Evolutionary conservation across 2,797 vertebrate species (phyloP), one percentile per base, ranked within the genome.

Genomic region (Chloroceryle inda): DNA sequence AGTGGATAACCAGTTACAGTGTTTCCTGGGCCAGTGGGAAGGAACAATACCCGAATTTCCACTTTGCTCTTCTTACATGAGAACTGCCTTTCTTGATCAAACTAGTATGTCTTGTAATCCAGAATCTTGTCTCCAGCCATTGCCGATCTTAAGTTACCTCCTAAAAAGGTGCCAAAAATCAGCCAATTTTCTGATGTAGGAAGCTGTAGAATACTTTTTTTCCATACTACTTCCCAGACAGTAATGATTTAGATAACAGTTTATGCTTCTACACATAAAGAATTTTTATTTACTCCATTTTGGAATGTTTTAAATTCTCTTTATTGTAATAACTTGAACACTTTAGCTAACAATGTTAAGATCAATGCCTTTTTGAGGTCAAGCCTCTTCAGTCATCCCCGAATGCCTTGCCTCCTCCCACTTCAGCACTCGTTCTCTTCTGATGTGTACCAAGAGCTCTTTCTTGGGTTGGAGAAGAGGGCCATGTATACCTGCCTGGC

Each of bases 321-420:
- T 84, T 78, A 49, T 13, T 44, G 4, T 79, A 85, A 73, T 78
- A 75, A 67, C 37, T 14, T 14, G 77, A 82, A 49, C 55, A 58
- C 85, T 87, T 72, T 66, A 23, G 26, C 47, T 80, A 55, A 31
- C 52, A 26, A 38, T n/a, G 14, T 71, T 84, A 56, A 79, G 90
- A 44, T 15, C 20, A 73, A 11, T 38, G 62, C 27, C 24, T 84
- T 94, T 92, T 92, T 92, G 89, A 76, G 69, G 89, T 93, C 66
- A 86, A 64, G 47, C 35, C 16, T 84, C 35, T 71, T 90, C 52
- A 67, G 66, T 91, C 69, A 63, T 42, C 23, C 50, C 56, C 2
- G 2, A 68, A 61, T 88, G 92, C 68, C 63, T 95, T 78, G 66
- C 85, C 92, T 66, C 45, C 49, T 91, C 72, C 19, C 44, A 11